Evolutionary conservation across 2,888 invertebrate species (phyloP), one percentile per base, ranked within the genome.

Genomic region (Agonopterix heracliana): DNA sequence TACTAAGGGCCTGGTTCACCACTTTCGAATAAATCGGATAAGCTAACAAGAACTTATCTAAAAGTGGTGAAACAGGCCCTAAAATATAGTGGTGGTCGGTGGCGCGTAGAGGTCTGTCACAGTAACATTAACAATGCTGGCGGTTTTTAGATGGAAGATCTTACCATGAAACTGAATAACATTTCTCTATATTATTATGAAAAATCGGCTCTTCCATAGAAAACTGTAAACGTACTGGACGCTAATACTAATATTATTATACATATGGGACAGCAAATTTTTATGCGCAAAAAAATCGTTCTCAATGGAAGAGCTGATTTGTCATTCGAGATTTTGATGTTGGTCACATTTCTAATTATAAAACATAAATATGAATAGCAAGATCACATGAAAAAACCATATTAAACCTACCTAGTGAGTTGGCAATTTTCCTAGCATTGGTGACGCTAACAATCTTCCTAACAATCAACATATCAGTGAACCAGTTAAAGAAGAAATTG

Each of bases 401-500:
- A 9, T 13, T 8, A 38, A 38, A 38, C 55, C 54, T 61, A 88
- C 89, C 91, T 9, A 91, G 59, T 14, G 89, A 76, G 56, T 91
- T 91, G 34, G 91, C 91, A 1, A 91, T 52, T 64, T 91, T 91
- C n/a, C 91, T 89, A 0, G 92, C 90, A 0, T 82, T 74, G 9
- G 89, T 89, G 5, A 91, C 78, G 2, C 81, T 86, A 0, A 92
- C 55, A 2, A 88, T 63, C 12, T 90, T 88, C 41, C 83, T 90
- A 3, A 86, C 89, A 4, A 92, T 90, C 0, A 92, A 61, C 64
- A 84, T 85, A 61, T 94, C 94, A 0, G 93, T 91, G 0, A 91
- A 60, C 67, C 89, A 91, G 43, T 94, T 93, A 70, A 93, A 92
- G 47, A 93, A 88, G 59, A 94, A 93, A 59, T 93, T 93, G 14